Percentiles rank a stretch among this genome's conserved stretches.
Evolutionary conservation across 2,113 vertebrate species (phyloP).

Genomic region (Xerus inauris): DNA sequence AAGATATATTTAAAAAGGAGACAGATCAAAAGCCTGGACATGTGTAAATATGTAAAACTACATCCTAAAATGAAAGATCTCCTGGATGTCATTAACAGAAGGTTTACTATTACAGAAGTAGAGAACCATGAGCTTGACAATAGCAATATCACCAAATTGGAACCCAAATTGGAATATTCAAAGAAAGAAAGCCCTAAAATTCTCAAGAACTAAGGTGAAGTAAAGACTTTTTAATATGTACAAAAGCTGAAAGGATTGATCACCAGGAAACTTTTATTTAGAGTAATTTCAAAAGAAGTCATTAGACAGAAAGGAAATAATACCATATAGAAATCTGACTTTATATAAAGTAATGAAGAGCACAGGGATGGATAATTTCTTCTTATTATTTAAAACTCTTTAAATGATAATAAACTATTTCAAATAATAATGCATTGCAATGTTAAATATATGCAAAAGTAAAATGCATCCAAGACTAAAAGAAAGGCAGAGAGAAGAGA

Average conservation of each 20-base stretch:
- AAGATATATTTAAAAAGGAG: background rate
- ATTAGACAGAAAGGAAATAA: background rate
- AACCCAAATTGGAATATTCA: background rate
- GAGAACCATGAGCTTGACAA: background rate
- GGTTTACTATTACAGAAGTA: background rate
- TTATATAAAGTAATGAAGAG: background rate
- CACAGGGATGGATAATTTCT: background rate
- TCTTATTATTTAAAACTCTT: background rate
- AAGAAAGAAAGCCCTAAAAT: background rate
- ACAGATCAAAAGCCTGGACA: background rate
- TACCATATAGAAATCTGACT: background rate
- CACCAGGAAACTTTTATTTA: background rate
- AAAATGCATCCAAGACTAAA: background rate
- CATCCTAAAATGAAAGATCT: background rate
- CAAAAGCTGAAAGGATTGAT: background rate
- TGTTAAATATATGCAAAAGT: background rate
- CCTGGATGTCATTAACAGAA: background rate
- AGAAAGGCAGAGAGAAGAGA: background rate
- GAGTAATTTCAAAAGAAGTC: background rate
- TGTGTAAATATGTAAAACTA: background rate
- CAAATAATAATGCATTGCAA: background rate
- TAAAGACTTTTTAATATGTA: background rate
- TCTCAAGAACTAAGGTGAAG: background rate
- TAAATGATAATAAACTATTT: background rate
- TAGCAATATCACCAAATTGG: background rate